Conservation (phyloP, 2,888 invertebrate species). For the Pristionchus exspectatus region DNA sequence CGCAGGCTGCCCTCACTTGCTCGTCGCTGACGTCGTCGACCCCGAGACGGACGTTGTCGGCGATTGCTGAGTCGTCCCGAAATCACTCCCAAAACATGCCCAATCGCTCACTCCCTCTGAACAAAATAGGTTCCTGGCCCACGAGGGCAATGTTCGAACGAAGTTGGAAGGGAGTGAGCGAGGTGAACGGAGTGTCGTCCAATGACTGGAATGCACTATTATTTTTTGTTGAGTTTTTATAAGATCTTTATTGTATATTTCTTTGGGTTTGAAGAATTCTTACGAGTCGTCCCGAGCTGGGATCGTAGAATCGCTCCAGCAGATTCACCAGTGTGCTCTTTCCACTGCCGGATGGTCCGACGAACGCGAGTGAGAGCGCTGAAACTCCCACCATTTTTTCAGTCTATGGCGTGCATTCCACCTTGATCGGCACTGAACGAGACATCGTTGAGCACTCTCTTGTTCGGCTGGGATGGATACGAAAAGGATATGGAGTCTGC, state of each 20-base stretch:
- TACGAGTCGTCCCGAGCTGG: conserved; percentile 84
- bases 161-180: conserved; percentile 84
- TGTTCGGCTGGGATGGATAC: conserved; percentile 31
- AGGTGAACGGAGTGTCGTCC: conserved; percentile 83
- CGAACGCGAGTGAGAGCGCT: conserved; percentile 70
- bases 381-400: background rate
- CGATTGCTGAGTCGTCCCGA: background rate
- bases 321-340: conserved; percentile 82
- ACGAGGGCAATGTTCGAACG: conserved; percentile 8
- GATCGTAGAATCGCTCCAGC: conserved; percentile 89
- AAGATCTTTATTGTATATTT: too few species aligned
- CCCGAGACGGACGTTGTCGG: conserved; percentile 12
- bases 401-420: too few species aligned
- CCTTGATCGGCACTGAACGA: conserved; percentile 3
- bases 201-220: background rate
- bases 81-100: too few species aligned
- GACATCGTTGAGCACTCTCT: background rate
- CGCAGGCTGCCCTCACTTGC: conserved; percentile 76
- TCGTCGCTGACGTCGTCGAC: conserved; percentile 61
- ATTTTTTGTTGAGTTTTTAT: too few species aligned
- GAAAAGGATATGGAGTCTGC: background rate
- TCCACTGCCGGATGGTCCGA: conserved; percentile 89
- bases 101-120: conserved; percentile 8
- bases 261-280: background rate
- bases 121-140: conserved; percentile 8